These are phyloP conservation scores for Heliconius erato DNA, from an alignment of 2,888 invertebrate species.

Conservation along the genomic window DNA sequence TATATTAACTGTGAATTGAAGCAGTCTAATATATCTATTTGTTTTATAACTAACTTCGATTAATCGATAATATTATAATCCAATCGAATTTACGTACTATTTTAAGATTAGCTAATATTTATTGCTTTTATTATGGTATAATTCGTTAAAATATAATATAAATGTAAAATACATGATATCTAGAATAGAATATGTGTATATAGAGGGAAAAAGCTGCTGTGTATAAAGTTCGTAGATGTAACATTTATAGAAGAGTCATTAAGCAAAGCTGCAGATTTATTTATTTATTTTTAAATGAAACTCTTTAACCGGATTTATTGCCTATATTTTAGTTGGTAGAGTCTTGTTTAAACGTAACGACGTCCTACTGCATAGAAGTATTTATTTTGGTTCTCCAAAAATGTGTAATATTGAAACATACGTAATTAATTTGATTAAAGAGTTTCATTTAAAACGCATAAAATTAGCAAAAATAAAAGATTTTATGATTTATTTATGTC, in stretches of 20 bases:
- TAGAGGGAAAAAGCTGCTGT: background rate
- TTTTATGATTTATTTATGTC: conserved; percentile 46
- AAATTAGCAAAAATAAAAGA: background rate
- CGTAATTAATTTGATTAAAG: background rate
- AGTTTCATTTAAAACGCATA: background rate
- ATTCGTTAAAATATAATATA: background rate
- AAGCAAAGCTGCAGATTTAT: conserved; percentile 22
- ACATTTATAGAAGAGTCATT: conserved; percentile 22
- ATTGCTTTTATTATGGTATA: background rate
- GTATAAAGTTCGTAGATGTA: background rate
- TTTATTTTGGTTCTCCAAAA: too few relatives aligned
- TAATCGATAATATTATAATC: background rate
- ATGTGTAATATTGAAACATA: too few relatives aligned
- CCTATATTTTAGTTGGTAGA: background rate
- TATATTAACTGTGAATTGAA: background rate
- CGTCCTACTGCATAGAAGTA: background rate
- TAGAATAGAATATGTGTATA: conserved; percentile 13
- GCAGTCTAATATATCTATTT: background rate
- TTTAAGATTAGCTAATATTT: background rate
- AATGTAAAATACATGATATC: background rate
- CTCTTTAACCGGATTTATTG: background rate
- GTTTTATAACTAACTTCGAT: background rate
- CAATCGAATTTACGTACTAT: too few relatives aligned
- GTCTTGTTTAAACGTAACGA: too few relatives aligned
- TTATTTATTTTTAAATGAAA: conserved; percentile 42